Percentiles rank a stretch among this genome's conserved stretches.
Conservation (phyloP, 1,140 invertebrate genomes). For the Coptotermes formosanus region DNA sequence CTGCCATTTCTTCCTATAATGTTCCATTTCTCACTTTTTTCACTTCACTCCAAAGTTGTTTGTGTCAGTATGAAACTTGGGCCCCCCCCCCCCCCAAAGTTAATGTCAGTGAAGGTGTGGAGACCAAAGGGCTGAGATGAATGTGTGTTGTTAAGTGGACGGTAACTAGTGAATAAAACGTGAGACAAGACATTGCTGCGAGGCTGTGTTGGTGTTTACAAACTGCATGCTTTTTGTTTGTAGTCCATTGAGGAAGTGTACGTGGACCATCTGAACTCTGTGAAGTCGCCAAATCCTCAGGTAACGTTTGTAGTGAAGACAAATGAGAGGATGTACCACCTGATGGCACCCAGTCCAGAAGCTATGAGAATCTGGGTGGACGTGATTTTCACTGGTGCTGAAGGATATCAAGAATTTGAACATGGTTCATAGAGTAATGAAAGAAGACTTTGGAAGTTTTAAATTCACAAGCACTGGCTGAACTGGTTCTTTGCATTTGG, state of each 20-base stretch:
- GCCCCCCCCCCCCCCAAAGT: too few species aligned
- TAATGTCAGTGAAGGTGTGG: too few species aligned
- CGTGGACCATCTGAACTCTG: conserved; percentile 89
- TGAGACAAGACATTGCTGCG: too few species aligned
- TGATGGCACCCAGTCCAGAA: conserved; percentile 91
- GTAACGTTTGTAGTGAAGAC: conserved; percentile 97
- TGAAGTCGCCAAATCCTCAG: conserved; percentile 86
- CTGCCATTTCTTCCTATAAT: too few species aligned
- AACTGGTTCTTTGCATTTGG: neutral
- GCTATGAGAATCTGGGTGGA: conserved; percentile 97
- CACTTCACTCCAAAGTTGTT: too few species aligned
- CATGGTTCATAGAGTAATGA: conserved; percentile 43
- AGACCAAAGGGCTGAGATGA: too few species aligned
- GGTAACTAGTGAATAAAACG: too few species aligned
- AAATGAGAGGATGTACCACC: conserved; percentile 79
- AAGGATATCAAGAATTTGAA: conserved; percentile 77
- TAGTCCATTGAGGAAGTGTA: conserved; percentile 97
- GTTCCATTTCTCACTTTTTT: too few species aligned
- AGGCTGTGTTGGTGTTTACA: neutral
- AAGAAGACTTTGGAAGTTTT: neutral
- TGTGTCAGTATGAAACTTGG: too few species aligned
- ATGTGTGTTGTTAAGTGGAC: too few species aligned
- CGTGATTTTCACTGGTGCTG: conserved; percentile 86
- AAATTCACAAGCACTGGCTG: neutral
- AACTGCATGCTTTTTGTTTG: conserved; percentile 38